A percentile compares a stretch with the other conserved stretches of the same genome.
phyloP scores from a whole-genome alignment of 2,888 invertebrate species.

The Nycteola revayana region DNA sequence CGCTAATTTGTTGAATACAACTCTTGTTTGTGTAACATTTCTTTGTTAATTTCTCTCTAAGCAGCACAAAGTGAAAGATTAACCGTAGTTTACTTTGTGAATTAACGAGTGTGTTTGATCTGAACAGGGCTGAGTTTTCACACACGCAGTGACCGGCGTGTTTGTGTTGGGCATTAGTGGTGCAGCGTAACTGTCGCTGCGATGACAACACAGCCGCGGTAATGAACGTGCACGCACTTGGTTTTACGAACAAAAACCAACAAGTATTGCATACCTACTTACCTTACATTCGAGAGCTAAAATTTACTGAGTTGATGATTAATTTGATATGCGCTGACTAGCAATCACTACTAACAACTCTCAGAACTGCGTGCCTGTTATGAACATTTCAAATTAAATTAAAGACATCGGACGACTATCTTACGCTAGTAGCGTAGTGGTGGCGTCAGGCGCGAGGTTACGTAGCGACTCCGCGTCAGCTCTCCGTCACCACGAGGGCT shows the following conservation, averaged over 20 bases:
- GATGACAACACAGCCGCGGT: slow-evolving; percentile 28
- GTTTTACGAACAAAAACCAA: slow-evolving; percentile 8
- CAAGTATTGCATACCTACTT: slow-evolving; percentile 22
- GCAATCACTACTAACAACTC: slow-evolving; percentile 53
- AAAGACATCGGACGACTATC: slow-evolving; percentile 67
- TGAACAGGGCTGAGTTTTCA: slow-evolving; percentile 69
- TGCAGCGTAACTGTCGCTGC: slow-evolving; percentile 61
- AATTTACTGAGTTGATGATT: slow-evolving; percentile 44
- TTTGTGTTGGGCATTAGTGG: slow-evolving; percentile 62
- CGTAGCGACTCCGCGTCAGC: slow-evolving; percentile 51
- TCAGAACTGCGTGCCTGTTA: slow-evolving; percentile 39
- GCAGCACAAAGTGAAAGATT: slow-evolving; percentile 75
- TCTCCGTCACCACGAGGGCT: slow-evolving; percentile 74
- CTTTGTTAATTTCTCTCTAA: slow-evolving; percentile 70
- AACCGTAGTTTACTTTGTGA: slow-evolving; percentile 59
- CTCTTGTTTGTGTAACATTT: slow-evolving; percentile 57
- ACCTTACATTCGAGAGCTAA: slow-evolving; percentile 4
- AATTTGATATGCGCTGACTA: slow-evolving; percentile 44
- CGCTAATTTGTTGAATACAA: slow-evolving; percentile 54
- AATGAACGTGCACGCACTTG: slow-evolving; percentile 23
- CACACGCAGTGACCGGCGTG: slow-evolving; percentile 55
- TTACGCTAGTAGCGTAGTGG: slow-evolving; percentile 60
- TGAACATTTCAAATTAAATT: slow-evolving; percentile 67
- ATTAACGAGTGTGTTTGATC: slow-evolving; percentile 64
- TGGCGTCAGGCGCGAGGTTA: slow-evolving; percentile 28